Percentiles rank a stretch among this genome's conserved stretches.
Conservation (phyloP, 2,888 invertebrate species). For the Alcis repandata region DNA sequence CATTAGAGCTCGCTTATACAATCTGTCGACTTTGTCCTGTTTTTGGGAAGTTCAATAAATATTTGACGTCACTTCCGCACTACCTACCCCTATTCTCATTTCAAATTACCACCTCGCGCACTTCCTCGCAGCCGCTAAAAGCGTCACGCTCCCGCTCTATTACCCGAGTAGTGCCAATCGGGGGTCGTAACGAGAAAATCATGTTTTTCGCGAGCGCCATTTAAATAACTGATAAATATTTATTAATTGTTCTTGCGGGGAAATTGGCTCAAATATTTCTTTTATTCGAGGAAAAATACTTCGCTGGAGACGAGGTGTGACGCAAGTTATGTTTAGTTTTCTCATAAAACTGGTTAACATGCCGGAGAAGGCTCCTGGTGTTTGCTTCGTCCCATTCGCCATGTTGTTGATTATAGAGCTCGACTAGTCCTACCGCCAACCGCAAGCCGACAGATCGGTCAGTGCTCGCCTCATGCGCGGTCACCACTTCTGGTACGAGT, state of each 20-base stretch:
- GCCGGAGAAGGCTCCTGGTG: conserved; percentile 13
- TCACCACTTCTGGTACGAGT: neutral
- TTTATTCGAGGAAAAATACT: conserved; percentile 44
- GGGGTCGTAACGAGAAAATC: conserved; percentile 38
- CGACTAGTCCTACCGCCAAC: neutral
- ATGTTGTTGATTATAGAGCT: conserved; percentile 2
- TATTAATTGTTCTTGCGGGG: conserved; percentile 35
- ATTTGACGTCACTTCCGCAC: conserved; percentile 1
- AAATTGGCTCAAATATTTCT: conserved; percentile 35
- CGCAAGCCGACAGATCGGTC: neutral
- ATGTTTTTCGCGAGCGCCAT: conserved; percentile 33
- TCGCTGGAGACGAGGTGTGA: conserved; percentile 41
- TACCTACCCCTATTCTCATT: conserved; percentile 10
- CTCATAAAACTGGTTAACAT: conserved; percentile 56
- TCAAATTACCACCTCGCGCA: conserved; percentile 5
- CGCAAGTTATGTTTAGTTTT: conserved; percentile 55
- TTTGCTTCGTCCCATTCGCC: conserved; percentile 20
- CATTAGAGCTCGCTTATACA: no score
- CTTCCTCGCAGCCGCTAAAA: conserved; percentile 5
- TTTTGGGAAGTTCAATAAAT: neutral
- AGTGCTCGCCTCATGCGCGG: conserved; percentile 7
- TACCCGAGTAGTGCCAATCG: conserved; percentile 22
- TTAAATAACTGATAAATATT: conserved; percentile 40
- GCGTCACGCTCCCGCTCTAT: conserved; percentile 22
- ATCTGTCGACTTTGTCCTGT: no score